These are phyloP conservation scores for Epinephelus cyanopodus DNA, from an alignment of 2,113 vertebrate genomes.

Conservation along the genomic window DNA sequence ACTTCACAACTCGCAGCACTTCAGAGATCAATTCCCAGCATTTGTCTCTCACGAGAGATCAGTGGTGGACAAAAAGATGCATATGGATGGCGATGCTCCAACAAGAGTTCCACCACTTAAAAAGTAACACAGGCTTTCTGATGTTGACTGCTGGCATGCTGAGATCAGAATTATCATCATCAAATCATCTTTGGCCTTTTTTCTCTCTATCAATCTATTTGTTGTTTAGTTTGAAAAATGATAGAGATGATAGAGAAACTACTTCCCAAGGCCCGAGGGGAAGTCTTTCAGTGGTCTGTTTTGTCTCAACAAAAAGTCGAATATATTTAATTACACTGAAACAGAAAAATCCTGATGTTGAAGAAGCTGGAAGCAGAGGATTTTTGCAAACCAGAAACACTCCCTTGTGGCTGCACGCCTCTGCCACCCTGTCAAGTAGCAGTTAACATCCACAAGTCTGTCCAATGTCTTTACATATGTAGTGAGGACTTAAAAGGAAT, in stretches of 20 bases:
- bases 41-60: conserved; percentile 12
- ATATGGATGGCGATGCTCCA: neutral
- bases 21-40: conserved; percentile 35
- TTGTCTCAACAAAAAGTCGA: neutral
- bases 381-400: no score
- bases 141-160: neutral
- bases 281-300: neutral
- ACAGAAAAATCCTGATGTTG: no score
- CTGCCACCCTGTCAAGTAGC: no score
- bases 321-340: neutral
- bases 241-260: neutral
- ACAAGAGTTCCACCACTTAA: neutral
- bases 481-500: no score
- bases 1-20: conserved; percentile 30
- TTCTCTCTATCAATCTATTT: neutral
- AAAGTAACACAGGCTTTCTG: neutral
- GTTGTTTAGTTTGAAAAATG: conserved; percentile 7
- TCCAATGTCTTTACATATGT: no score
- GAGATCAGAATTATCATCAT: no score
- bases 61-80: conserved; percentile 9
- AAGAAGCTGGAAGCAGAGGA: no score
- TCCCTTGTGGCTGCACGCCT: no score
- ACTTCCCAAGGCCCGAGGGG: neutral
- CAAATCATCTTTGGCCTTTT: neutral
- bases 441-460: no score